These are phyloP conservation scores for Sinonovacula constricta DNA, from an alignment of 1,140 invertebrate species.

Conservation along the genomic window DNA sequence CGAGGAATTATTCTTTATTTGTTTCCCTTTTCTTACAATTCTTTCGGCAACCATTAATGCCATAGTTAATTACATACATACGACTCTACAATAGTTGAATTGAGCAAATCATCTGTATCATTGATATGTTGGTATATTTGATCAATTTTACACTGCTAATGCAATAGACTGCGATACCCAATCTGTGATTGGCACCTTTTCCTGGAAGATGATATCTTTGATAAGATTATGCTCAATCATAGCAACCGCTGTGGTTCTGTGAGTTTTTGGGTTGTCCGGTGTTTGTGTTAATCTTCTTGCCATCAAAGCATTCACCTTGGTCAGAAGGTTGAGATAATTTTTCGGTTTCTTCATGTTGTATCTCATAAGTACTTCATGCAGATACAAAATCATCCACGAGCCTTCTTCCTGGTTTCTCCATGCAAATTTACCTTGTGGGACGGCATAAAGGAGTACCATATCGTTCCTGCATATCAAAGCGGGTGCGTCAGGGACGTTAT, in stretches of 20 bases:
- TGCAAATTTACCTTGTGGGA: slow-evolving; percentile 34
- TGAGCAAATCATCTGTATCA: no score
- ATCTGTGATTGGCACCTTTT: not conserved
- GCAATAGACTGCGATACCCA: not conserved
- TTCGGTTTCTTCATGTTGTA: not conserved
- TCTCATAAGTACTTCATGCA: slow-evolving; percentile 9
- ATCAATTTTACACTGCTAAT: no score
- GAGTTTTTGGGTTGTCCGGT: not conserved
- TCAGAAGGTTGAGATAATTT: slow-evolving; percentile 20
- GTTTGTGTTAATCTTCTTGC: slow-evolving; percentile 1
- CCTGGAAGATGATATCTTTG: slow-evolving; percentile 23
- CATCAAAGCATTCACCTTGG: slow-evolving; percentile 19
- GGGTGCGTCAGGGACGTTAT: slow-evolving; percentile 2
- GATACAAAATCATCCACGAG: slow-evolving; percentile 42
- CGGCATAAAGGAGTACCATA: slow-evolving; percentile 27
- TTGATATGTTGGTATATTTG: no score
- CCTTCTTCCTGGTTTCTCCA: slow-evolving; percentile 35
- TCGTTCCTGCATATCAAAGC: slow-evolving; percentile 24
- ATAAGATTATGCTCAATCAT: slow-evolving; percentile 30
- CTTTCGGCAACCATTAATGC: no score
- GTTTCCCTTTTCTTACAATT: no score
- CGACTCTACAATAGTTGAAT: no score
- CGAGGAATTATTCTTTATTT: no score
- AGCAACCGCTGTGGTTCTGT: slow-evolving; percentile 33
- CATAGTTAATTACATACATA: no score